These are phyloP conservation scores for Anarrhichthys ocellatus DNA, from an alignment of 2,113 vertebrate species.

Conservation along the genomic window DNA sequence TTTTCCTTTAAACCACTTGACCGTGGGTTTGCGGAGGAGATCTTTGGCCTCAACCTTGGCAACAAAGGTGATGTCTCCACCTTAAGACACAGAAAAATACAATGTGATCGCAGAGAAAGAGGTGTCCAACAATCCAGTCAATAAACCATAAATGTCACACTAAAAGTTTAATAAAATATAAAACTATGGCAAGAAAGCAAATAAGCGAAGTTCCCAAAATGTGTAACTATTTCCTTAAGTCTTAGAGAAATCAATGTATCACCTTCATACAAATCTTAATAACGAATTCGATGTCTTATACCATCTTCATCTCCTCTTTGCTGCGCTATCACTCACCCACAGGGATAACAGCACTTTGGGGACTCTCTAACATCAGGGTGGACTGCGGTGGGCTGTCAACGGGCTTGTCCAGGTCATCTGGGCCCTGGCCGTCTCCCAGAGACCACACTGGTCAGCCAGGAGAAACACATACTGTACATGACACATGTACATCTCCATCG, in stretches of 20 bases:
- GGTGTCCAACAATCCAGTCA: background rate
- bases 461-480: conserved; percentile 44
- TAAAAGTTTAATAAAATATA: background rate
- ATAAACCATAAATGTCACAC: background rate
- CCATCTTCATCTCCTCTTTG: background rate
- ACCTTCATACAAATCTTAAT: background rate
- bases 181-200: background rate
- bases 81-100: conserved; percentile 76
- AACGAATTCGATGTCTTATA: background rate
- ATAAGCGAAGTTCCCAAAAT: background rate
- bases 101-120: conserved; percentile 3
- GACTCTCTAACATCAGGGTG: conserved; percentile 90
- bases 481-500: conserved; percentile 37
- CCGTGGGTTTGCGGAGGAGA: conserved; percentile 93
- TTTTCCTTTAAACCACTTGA: conserved; percentile 99
- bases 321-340: conserved; percentile 90
- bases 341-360: conserved; percentile 86
- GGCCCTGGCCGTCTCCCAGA: conserved; percentile 87
- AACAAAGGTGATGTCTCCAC: conserved; percentile 92
- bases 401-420: conserved; percentile 90
- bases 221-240: background rate
- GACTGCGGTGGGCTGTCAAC: conserved; percentile 86
- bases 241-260: background rate
- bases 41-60: conserved; percentile 98
- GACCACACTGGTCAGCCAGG: conserved; percentile 88